phyloP scores from a whole-genome alignment of 2,797 vertebrate species.

The Urophycis tenuis region DNA sequence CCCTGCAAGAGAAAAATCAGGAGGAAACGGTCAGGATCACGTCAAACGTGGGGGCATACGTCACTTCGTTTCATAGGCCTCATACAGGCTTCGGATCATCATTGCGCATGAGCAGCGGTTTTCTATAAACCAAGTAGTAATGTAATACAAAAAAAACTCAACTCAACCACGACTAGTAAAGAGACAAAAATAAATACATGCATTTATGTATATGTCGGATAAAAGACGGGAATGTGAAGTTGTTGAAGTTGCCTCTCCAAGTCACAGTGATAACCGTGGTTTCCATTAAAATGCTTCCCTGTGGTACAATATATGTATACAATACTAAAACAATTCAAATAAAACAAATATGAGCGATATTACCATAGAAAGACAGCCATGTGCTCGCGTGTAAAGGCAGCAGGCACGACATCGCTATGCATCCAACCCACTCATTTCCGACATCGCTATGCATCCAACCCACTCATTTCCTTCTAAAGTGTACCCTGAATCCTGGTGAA shows the following conservation, averaged over 20 bases:
- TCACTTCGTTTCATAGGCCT: background rate
- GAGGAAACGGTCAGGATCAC: too few relatives aligned
- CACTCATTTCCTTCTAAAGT: background rate
- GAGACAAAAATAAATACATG: background rate
- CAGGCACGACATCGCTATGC: background rate
- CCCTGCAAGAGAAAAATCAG: constrained; percentile 60
- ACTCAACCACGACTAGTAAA: background rate
- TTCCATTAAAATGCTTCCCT: background rate
- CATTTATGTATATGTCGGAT: background rate
- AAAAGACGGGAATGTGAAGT: background rate
- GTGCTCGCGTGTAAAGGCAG: background rate
- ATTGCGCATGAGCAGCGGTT: background rate
- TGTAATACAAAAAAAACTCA: background rate
- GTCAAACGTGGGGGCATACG: background rate
- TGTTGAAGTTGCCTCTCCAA: background rate
- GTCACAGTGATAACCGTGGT: background rate
- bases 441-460: background rate
- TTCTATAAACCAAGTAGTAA: background rate
- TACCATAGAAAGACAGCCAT: background rate
- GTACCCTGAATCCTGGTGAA: background rate
- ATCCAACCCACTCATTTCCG: background rate
- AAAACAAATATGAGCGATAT: background rate
- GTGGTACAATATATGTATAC: background rate
- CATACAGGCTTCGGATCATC: background rate
- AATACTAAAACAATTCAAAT: background rate